These are phyloP conservation scores for Napeogenes sylphis DNA, from an alignment of 2,888 invertebrate species.

Conservation along the genomic window DNA sequence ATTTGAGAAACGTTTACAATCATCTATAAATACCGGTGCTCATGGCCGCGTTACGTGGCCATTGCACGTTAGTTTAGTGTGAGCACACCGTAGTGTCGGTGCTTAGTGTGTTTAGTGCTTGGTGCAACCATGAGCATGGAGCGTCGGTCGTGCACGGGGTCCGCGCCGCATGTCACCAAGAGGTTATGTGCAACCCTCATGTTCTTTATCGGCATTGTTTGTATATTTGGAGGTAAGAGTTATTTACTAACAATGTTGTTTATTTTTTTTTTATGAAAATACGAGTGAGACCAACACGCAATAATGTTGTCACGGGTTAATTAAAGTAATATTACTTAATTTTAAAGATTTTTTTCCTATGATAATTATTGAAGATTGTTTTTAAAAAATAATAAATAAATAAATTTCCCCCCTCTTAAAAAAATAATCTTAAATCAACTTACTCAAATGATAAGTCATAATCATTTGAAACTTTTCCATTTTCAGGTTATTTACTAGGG, in stretches of 20 bases:
- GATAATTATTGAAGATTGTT: too few relatives aligned
- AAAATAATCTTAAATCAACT: too few relatives aligned
- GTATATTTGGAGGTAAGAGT: conserved; percentile 64
- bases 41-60: conserved; percentile 45
- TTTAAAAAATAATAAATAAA: too few relatives aligned
- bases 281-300: too few relatives aligned
- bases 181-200: conserved; percentile 56
- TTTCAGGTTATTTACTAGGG: conserved; percentile 64
- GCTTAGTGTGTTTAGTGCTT: conserved; percentile 19
- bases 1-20: conserved; percentile 30
- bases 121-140: conserved; percentile 45
- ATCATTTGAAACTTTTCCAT: background rate
- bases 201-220: conserved; percentile 55
- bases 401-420: too few relatives aligned
- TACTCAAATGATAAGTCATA: background rate
- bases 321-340: background rate
- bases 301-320: too few relatives aligned
- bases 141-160: conserved; percentile 47
- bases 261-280: conserved; percentile 2
- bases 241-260: conserved; percentile 39
- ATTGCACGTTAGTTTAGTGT: conserved; percentile 27
- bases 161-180: conserved; percentile 55
- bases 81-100: conserved; percentile 16
- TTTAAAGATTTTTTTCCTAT: too few relatives aligned
- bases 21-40: conserved; percentile 58